Conservation (phyloP, 1,140 invertebrate species). For the Drosophila ambigua region DNA sequence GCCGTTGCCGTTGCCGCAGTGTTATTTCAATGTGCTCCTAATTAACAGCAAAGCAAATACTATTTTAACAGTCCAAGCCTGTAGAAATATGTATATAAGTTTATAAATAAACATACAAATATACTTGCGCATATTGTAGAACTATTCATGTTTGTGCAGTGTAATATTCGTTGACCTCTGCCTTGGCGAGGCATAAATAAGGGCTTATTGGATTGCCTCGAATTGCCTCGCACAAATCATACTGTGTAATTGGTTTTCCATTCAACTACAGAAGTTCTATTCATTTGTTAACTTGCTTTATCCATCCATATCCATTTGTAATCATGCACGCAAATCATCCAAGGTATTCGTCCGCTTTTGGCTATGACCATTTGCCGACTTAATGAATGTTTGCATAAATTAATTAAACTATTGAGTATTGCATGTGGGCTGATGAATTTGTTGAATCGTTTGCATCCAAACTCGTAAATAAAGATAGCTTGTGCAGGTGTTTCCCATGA, state of each 20-base stretch:
- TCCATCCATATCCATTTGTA: too few species aligned
- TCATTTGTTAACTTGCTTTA: too few species aligned
- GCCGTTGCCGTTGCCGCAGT: slow-evolving; percentile 31
- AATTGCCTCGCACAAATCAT: slow-evolving; percentile 5
- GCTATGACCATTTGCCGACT: slow-evolving; percentile 6
- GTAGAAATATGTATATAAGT: slow-evolving; percentile 34
- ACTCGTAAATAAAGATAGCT: too few species aligned
- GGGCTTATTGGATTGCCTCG: slow-evolving; percentile 14
- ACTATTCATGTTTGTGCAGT: slow-evolving; percentile 26
- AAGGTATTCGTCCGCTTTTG: too few species aligned
- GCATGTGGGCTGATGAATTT: slow-evolving; percentile 29
- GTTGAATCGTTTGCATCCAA: slow-evolving; percentile 17
- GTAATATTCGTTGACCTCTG: slow-evolving; percentile 39
- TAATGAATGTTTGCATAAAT: slow-evolving; percentile 22
- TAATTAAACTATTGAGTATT: slow-evolving; percentile 23
- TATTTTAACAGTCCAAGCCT: slow-evolving; percentile 41
- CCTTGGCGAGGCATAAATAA: slow-evolving; percentile 20
- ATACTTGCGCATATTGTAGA: slow-evolving; percentile 32
- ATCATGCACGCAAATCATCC: too few species aligned
- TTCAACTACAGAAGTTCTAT: too few species aligned
- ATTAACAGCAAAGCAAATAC: slow-evolving; percentile 29
- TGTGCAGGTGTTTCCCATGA: too few species aligned
- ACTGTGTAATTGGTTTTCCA: not conserved
- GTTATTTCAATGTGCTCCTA: slow-evolving; percentile 46
- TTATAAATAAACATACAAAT: slow-evolving; percentile 2